These are phyloP conservation scores for Abrostola tripartita DNA, from an alignment of 2,888 invertebrate species.

Conservation along the genomic window DNA sequence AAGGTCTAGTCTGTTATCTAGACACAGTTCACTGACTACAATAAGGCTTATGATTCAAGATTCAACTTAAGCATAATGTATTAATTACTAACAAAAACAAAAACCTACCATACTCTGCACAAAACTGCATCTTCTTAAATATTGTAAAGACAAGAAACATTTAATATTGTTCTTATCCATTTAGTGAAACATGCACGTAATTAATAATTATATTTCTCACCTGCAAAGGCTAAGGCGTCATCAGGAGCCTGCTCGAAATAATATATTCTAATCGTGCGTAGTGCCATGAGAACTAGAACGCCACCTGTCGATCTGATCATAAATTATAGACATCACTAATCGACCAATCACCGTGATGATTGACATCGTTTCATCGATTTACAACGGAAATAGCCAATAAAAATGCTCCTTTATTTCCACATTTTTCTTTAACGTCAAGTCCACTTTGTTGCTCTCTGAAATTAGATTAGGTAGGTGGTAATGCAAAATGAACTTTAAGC, in stretches of 20 bases:
- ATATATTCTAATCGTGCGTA: slow-evolving; percentile 41
- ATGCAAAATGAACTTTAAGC: too few species aligned
- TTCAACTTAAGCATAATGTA: too few species aligned
- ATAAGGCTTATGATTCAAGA: too few species aligned
- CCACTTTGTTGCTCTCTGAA: neutral
- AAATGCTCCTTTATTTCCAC: neutral
- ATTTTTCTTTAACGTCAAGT: slow-evolving; percentile 7
- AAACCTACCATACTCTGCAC: too few species aligned
- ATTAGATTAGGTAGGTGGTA: neutral
- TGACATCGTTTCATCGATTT: slow-evolving; percentile 42
- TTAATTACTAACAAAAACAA: too few species aligned
- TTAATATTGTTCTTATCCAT: too few species aligned
- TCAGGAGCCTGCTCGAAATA: slow-evolving; percentile 26
- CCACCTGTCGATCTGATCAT: slow-evolving; percentile 38
- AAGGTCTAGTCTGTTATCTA: too few species aligned
- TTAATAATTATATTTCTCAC: too few species aligned
- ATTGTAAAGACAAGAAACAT: too few species aligned
- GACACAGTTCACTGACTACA: too few species aligned
- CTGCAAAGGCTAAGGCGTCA: slow-evolving; percentile 25
- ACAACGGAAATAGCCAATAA: slow-evolving; percentile 11
- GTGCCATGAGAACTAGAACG: slow-evolving; percentile 49
- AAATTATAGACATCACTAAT: slow-evolving; percentile 25
- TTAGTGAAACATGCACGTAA: too few species aligned
- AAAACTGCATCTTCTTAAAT: too few species aligned
- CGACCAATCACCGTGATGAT: slow-evolving; percentile 29